Conservation (phyloP, 2,797 vertebrate species). For the Urosaurus nigricauda region DNA sequence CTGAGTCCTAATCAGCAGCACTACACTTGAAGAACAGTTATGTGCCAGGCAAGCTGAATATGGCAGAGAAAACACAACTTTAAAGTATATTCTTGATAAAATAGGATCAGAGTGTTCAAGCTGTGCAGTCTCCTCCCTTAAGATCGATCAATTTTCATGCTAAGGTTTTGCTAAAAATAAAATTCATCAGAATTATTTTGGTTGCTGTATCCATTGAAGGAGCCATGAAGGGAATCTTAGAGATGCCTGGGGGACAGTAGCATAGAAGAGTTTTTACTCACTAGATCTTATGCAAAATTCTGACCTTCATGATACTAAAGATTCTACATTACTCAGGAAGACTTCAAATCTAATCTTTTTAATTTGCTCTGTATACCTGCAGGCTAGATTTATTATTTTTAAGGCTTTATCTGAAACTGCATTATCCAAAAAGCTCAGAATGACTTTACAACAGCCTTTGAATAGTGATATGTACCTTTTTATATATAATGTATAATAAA, state of each 20-base stretch:
- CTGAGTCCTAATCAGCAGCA: not conserved
- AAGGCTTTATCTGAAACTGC: slow-evolving; percentile 41
- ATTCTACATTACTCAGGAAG: slow-evolving; percentile 41
- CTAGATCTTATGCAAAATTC: slow-evolving; percentile 41
- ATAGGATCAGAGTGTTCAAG: not conserved
- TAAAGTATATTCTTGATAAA: slow-evolving; percentile 4
- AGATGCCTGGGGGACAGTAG: slow-evolving; percentile 4
- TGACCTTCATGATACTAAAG: slow-evolving; percentile 8
- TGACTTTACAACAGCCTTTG: slow-evolving; percentile 45
- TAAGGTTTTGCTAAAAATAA: slow-evolving; percentile 43
- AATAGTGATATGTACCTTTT: slow-evolving; percentile 30
- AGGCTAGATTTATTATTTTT: slow-evolving; percentile 15
- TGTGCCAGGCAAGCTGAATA: not conserved
- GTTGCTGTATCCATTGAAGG: not conserved
- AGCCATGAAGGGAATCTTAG: slow-evolving; percentile 20
- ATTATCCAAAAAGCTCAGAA: slow-evolving; percentile 16
- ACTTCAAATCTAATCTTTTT: slow-evolving; percentile 39
- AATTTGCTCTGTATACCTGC: slow-evolving; percentile 12
- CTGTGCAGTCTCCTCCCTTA: slow-evolving; percentile 10
- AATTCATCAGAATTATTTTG: not conserved
- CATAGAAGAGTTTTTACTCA: not conserved
- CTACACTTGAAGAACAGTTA: not conserved
- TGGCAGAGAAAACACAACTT: slow-evolving; percentile 17
- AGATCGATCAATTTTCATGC: slow-evolving; percentile 2
- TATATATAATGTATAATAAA: not conserved